These are phyloP conservation scores for Dorcus hopei DNA, from an alignment of 2,888 invertebrate species.

Conservation along the genomic window DNA sequence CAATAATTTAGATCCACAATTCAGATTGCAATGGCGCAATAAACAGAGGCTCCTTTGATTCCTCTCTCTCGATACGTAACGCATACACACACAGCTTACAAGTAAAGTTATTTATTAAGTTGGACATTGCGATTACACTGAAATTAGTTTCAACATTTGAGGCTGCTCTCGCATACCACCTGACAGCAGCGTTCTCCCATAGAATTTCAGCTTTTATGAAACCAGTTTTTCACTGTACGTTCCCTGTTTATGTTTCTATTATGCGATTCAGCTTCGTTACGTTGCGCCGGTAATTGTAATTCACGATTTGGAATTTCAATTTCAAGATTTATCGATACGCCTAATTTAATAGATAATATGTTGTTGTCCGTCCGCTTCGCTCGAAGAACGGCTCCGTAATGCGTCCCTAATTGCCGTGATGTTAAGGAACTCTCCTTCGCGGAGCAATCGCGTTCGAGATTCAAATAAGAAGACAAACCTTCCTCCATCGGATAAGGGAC, in stretches of 20 bases:
- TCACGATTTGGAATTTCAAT: constrained; percentile 1
- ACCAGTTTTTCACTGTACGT: neutral
- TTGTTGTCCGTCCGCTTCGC: neutral
- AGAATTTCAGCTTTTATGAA: constrained; percentile 1
- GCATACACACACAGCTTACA: no score
- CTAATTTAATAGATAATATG: neutral
- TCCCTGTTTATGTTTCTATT: neutral
- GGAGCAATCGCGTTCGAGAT: no score
- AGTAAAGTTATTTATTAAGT: neutral
- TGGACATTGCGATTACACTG: neutral
- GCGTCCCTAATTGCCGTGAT: no score
- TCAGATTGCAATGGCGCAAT: neutral
- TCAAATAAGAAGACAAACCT: no score
- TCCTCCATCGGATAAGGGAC: no score
- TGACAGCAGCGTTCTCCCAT: neutral
- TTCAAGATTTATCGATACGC: neutral
- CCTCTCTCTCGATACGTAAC: neutral
- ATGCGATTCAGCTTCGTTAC: neutral
- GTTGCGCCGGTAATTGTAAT: neutral
- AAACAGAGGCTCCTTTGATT: neutral
- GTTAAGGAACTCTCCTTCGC: no score
- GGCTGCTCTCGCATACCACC: neutral
- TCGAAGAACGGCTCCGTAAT: no score
- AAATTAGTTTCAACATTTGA: constrained; percentile 1
- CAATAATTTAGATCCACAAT: constrained; percentile 6